Percentiles rank a stretch among this genome's conserved stretches.
These are phyloP conservation scores for Orestias chungarensis DNA, from an alignment of 2,797 vertebrate genomes.

Conservation along the genomic window DNA sequence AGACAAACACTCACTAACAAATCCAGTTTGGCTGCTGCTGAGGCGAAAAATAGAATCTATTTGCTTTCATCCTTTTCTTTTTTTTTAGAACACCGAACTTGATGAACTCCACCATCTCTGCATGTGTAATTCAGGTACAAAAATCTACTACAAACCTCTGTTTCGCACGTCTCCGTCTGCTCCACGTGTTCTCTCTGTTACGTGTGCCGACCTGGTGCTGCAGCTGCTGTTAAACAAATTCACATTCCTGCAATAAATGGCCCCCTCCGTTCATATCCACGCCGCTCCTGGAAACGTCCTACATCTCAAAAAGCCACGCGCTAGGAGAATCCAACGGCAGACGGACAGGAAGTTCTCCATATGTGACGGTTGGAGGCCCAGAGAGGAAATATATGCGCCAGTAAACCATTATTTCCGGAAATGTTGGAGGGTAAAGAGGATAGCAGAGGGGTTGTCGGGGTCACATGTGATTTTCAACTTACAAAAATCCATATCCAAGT, in stretches of 20 bases:
- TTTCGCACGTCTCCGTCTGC: neutral
- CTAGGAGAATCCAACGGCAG: conserved; percentile 18
- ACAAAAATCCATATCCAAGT: no score
- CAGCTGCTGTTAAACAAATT: neutral
- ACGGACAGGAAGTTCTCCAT: conserved; percentile 41
- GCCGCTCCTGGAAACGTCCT: neutral
- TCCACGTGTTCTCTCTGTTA: conserved; percentile 13
- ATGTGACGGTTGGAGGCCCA: conserved; percentile 39
- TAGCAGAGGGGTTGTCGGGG: conserved; percentile 33
- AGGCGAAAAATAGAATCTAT: conserved; percentile 37
- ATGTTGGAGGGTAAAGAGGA: conserved; percentile 51
- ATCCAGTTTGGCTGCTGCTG: conserved; percentile 47
- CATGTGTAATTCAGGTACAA: conserved; percentile 6
- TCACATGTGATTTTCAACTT: no score
- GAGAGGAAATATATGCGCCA: conserved; percentile 36
- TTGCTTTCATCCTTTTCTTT: conserved; percentile 35
- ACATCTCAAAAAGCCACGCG: neutral
- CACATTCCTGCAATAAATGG: conserved; percentile 1
- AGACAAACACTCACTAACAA: conserved; percentile 51
- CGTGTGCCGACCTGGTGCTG: conserved; percentile 26
- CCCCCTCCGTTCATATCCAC: neutral
- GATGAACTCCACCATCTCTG: conserved; percentile 39
- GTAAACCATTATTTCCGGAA: conserved; percentile 48
- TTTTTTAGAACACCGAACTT: conserved; percentile 45
- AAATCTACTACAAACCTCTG: neutral